Conservation (phyloP, 2,797 vertebrate species). For the Alca torda region DNA sequence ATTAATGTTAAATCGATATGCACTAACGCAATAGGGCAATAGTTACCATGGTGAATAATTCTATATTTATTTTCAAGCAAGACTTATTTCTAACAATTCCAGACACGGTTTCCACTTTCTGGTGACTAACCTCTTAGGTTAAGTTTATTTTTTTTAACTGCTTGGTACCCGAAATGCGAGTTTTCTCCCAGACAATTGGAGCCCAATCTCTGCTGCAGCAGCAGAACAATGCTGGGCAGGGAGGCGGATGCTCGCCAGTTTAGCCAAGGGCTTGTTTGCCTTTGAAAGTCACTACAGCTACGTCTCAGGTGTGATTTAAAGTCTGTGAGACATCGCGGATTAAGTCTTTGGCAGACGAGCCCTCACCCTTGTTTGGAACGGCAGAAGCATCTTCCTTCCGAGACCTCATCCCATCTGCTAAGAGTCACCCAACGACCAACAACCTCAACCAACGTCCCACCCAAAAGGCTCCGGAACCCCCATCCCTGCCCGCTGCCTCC, state of each 20-base stretch:
- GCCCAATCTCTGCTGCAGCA: neutral
- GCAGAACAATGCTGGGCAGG: neutral
- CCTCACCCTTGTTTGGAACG: neutral
- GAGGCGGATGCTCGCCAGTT: accelerated
- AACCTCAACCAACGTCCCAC: neutral
- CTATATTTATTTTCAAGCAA: conserved; percentile 65
- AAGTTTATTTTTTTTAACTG: neutral
- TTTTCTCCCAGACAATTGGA: neutral
- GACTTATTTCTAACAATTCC: conserved; percentile 53
- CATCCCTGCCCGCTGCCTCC: neutral
- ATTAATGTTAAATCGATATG: conserved; percentile 45
- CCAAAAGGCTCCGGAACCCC: neutral
- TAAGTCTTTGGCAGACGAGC: neutral
- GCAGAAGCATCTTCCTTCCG: neutral
- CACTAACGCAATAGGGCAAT: conserved; percentile 28
- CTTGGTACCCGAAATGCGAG: neutral
- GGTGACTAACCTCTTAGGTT: conserved; percentile 24
- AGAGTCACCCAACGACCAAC: neutral
- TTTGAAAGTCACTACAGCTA: neutral
- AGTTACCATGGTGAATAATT: conserved; percentile 57
- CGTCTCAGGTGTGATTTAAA: neutral
- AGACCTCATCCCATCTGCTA: neutral
- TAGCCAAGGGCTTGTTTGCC: neutral
- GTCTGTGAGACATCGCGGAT: accelerated
- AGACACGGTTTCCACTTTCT: conserved; percentile 52